Percentiles rank a stretch among this genome's conserved stretches.
phyloP scores from a whole-genome alignment of 2,888 invertebrate species.

The Coenonympha arcania region DNA sequence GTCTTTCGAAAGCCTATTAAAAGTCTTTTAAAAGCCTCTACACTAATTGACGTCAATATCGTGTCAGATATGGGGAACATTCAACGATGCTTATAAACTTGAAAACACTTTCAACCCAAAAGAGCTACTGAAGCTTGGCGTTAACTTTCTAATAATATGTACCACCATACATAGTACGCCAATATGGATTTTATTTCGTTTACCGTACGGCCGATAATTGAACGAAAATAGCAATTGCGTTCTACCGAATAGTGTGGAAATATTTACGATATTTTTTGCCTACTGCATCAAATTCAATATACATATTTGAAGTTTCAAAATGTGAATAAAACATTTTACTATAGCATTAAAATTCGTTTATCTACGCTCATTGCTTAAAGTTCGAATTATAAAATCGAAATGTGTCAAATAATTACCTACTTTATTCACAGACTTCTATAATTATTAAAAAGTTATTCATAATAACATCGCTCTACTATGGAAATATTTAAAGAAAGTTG shows the following conservation, averaged over 20 bases:
- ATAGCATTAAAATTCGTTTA: no score
- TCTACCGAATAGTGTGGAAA: background rate
- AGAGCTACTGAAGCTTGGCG: constrained; percentile 12
- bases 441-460: no score
- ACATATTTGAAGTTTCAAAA: background rate
- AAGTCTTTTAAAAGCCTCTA: background rate
- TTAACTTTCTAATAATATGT: constrained; percentile 12
- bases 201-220: constrained; percentile 1
- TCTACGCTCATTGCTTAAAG: no score
- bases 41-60: constrained; percentile 12
- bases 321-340: background rate
- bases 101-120: constrained; percentile 18
- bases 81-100: constrained; percentile 17
- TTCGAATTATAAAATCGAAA: no score
- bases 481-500: no score
- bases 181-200: background rate
- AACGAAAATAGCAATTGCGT: background rate
- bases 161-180: background rate
- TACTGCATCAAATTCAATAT: background rate
- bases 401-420: no score
- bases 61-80: constrained; percentile 11
- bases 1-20: background rate
- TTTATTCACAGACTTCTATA: no score
- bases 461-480: no score
- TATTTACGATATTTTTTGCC: background rate